These are phyloP conservation scores for Myodes glareolus DNA, from an alignment of 2,113 vertebrate species.

Conservation along the genomic window DNA sequence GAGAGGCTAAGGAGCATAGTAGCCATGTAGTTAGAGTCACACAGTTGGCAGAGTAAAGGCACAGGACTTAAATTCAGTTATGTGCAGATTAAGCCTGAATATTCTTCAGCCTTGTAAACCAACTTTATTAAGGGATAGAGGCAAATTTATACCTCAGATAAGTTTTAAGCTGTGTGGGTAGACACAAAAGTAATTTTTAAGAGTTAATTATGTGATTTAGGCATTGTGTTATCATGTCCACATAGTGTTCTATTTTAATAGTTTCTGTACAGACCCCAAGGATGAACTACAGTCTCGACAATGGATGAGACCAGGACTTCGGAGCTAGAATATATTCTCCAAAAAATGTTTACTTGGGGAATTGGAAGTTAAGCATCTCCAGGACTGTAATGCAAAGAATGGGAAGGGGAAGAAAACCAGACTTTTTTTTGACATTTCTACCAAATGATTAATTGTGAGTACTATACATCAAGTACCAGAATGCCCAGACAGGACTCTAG, in stretches of 20 bases:
- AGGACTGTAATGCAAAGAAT: neutral
- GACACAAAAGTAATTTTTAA: neutral
- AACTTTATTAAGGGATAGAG: neutral
- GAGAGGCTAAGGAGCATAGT: neutral
- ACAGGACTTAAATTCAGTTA: neutral
- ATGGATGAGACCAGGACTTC: conserved; percentile 11
- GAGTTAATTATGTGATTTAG: conserved; percentile 24
- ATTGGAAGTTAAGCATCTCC: neutral
- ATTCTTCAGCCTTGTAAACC: neutral
- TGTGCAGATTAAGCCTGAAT: neutral
- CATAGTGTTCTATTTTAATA: neutral
- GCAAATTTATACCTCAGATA: neutral
- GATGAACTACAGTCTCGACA: neutral
- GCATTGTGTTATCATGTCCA: neutral
- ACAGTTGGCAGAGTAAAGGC: neutral
- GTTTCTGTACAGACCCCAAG: neutral
- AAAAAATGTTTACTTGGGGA: neutral
- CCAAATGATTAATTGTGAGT: neutral
- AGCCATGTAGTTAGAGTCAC: neutral
- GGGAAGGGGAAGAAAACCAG: neutral
- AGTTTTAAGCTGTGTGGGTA: neutral
- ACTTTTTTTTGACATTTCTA: neutral
- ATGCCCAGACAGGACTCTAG: neutral
- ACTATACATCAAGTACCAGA: neutral
- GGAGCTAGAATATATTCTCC: neutral